Evolutionary conservation across 2,888 invertebrate genomes (phyloP).

Genomic region (Mycalesis mineus): DNA sequence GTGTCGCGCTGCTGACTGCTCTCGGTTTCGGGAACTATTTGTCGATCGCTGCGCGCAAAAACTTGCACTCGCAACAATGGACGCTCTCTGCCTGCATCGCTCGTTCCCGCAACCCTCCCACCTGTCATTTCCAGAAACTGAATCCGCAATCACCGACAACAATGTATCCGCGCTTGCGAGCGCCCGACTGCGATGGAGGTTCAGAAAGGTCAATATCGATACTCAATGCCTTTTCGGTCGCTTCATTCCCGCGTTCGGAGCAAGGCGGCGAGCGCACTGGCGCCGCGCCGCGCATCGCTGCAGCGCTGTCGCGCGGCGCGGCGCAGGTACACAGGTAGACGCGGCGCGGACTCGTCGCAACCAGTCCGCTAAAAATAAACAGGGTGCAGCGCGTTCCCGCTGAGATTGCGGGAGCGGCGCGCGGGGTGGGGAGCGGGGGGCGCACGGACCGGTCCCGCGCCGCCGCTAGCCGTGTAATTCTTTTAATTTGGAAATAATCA

Average conservation of each 20-base stretch:
- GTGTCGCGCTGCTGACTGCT: background rate
- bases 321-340: conserved; percentile 27
- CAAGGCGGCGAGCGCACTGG: too few relatives aligned
- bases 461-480: conserved; percentile 26
- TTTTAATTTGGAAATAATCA: conserved; percentile 36
- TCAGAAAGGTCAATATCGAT: too few relatives aligned
- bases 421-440: conserved; percentile 11
- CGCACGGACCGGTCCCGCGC: conserved; percentile 30
- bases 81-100: too few relatives aligned
- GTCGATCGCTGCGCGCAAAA: background rate
- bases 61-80: background rate
- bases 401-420: conserved; percentile 34
- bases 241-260: too few relatives aligned
- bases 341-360: conserved; percentile 47
- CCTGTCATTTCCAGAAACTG: background rate
- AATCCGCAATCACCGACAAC: background rate
- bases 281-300: background rate
- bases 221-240: too few relatives aligned
- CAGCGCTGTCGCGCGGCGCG: background rate
- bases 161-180: background rate
- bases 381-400: conserved; percentile 37
- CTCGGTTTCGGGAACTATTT: background rate
- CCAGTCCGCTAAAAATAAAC: conserved; percentile 64
- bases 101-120: background rate
- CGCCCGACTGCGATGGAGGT: too few relatives aligned